Base-by-base conservation (phyloP, 2,888 invertebrate genomes). In the Drosophila robusta region DNA sequence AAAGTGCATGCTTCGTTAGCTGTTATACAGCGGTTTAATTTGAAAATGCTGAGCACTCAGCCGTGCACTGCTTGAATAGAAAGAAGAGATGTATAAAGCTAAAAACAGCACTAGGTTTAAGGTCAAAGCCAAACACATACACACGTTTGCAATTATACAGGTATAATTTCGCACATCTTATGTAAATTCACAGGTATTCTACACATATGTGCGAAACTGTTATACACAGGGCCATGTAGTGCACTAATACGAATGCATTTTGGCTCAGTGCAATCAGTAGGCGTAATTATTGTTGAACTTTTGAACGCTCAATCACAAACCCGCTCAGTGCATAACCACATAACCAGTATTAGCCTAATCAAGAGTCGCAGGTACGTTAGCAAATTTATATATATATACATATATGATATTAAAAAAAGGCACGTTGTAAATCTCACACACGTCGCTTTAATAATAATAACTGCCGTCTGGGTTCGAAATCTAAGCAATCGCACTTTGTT, bases 271-370 rank as follows among this genome's bases (percentile, higher is more conserved):
- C 55, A 24, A 24, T 44, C 34, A 54, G 47, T 41, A 24, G n/a
- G 50, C 12, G 47, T 58, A 72, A 85, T 78, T 69, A 64, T 39
- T 44, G 38, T 64, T 85, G 68, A 87, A 72, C 86, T 72, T 68
- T 81, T 72, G 82, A 78, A 64, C 82, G 46, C 56, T 61, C 38
- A 57, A 67, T 58, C 62, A 50, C 54, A 70, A 64, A 45, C 9
- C 22, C 38, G 39, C 51, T 56, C 12, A 41, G 14, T 32, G 50
- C 32, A n/a, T n/a, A n/a, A n/a, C n/a, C n/a, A 50, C 32, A 42
- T 41, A 46, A 47, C 46, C 29, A 44, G 44, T 46, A 57, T 50
- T 22, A 50, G 39, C 8, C 39, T 42, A 44, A 49, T 38, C n/a
- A 29, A 56, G 32, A 38, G 44, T n/a, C 14, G 39, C 32, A 16